Evolutionary conservation across 2,113 vertebrate genomes (phyloP), one percentile per base, ranked within the genome.

Genomic region (Pionites leucogaster): DNA sequence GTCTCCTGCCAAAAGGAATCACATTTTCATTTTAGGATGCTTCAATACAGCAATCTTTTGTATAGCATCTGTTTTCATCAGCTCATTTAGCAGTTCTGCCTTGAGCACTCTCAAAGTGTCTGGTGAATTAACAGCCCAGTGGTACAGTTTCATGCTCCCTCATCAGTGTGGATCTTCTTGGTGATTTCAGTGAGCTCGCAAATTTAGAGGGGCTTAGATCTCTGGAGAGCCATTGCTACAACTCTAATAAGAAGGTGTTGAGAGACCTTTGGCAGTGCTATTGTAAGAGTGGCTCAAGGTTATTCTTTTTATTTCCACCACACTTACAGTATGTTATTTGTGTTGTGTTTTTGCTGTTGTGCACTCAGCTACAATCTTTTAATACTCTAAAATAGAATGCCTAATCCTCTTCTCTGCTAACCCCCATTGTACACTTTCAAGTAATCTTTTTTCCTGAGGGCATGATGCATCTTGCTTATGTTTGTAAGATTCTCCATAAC

Each of bases 241-340:
- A 31, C 59, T 90, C 67, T 94, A 97, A 97, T 96, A 94, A 94
- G 95, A 90, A 97, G 88, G 94, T 94, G 95, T 96, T 96, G 97
- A 98, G 92, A 91, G 92, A 86, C 76, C 47, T 88, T 87, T 95
- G 94, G 94, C 95, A 97, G 67, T 8, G 1, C 20, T 93, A 82
- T 72, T 90, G 44, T 69, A 90, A 92, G 74, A 79, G 70, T 35
- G 44, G 17, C 52, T 95, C 78, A 92, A 93, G 92, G 87, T 95
- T 93, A 86, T 93, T 91, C 53, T 2, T 81, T 68, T 83, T 85
- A 68, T 75, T 71, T 42, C 53, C 53, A 67, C 39, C 0, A 0
- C 63, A 52, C 31, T 33, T 78, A 60, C 39, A 52, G 22, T 17
- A 41, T 22, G 4, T 50, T 80, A 28, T 62, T 83, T 87, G 33